These are phyloP conservation scores for Crypturellus undulatus DNA, from an alignment of 2,113 vertebrate genomes.

Conservation along the genomic window DNA sequence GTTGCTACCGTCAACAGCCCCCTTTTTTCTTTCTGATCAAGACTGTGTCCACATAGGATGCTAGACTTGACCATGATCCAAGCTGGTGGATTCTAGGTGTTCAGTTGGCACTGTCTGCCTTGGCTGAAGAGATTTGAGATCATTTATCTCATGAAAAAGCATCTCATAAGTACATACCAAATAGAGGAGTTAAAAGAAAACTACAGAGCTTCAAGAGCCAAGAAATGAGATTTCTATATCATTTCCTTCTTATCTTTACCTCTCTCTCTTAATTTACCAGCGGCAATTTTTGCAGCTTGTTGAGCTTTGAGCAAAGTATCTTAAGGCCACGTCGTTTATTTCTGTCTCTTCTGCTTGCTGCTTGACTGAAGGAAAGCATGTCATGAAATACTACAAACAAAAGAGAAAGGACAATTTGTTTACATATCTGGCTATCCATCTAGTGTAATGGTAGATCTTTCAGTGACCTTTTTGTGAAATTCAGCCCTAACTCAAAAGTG, in stretches of 20 bases:
- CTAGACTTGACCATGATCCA: not conserved
- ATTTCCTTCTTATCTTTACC: not conserved
- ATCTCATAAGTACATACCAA: not conserved
- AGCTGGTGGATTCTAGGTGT: not conserved
- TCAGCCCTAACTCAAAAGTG: not conserved
- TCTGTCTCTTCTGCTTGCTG: not conserved
- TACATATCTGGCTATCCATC: slow-evolving; percentile 1
- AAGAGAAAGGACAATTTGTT: not conserved
- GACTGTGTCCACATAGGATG: not conserved
- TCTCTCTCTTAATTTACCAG: not conserved
- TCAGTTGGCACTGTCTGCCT: not conserved
- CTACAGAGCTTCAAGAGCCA: not conserved
- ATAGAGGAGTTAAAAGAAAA: not conserved
- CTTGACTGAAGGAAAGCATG: not conserved
- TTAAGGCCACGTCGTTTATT: not conserved
- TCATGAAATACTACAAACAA: not conserved
- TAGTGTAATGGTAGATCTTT: not conserved
- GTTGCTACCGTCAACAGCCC: not conserved
- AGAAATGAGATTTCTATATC: not conserved
- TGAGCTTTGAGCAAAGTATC: not conserved
- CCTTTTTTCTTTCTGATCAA: not conserved
- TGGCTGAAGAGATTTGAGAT: not conserved
- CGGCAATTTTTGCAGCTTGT: not conserved
- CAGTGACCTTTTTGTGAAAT: slow-evolving; percentile 41
- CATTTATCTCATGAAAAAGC: not conserved